phyloP scores from a whole-genome alignment of 1,140 invertebrate species.

The Cydia amplana region DNA sequence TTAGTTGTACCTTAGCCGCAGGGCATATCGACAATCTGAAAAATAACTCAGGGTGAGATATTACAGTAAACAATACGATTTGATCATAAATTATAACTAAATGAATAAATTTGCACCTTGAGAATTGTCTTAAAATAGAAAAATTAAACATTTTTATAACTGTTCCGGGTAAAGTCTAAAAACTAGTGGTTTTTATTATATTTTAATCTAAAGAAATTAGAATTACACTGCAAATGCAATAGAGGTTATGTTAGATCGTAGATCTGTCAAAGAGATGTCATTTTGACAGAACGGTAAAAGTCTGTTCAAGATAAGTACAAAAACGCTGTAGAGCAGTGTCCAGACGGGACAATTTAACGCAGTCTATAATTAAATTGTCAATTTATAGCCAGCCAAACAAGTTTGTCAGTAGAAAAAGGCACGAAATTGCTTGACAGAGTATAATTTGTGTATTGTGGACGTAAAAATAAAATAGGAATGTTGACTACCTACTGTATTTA shows the following conservation, averaged over 20 bases:
- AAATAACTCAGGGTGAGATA: constrained; percentile 40
- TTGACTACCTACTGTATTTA: too few relatives aligned
- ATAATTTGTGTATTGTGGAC: too few relatives aligned
- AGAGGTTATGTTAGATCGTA: constrained; percentile 19
- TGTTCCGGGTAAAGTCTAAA: neutral
- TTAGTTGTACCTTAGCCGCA: constrained; percentile 42
- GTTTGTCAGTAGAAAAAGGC: too few relatives aligned
- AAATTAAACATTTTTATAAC: constrained; percentile 59
- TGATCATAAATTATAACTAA: constrained; percentile 17
- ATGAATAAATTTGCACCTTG: constrained; percentile 44
- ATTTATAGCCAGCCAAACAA: too few relatives aligned
- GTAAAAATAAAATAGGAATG: too few relatives aligned
- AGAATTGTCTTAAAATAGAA: constrained; percentile 58
- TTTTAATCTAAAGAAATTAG: neutral
- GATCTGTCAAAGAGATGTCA: constrained; percentile 20
- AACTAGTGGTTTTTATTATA: neutral
- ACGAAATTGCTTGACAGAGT: too few relatives aligned
- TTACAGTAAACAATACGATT: constrained; percentile 40
- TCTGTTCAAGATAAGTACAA: neutral
- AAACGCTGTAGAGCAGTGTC: neutral
- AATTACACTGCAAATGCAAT: neutral
- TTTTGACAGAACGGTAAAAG: neutral
- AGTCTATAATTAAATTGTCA: too few relatives aligned
- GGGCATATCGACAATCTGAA: constrained; percentile 59
- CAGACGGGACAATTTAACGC: neutral